These are phyloP conservation scores for Odontamblyopus lacepedii DNA, from an alignment of 2,797 vertebrate genomes.

Conservation along the genomic window DNA sequence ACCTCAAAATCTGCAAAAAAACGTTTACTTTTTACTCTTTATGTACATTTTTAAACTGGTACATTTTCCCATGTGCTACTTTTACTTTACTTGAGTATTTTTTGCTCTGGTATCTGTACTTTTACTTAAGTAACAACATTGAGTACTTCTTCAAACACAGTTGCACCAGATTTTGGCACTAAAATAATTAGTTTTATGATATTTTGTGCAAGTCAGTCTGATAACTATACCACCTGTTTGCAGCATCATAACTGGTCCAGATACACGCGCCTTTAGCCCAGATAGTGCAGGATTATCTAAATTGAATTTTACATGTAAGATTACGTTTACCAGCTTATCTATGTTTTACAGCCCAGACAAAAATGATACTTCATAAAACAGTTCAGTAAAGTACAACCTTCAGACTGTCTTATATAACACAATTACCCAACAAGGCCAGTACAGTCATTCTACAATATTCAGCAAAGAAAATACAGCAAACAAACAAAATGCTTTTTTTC, in stretches of 20 bases:
- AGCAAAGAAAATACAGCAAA: background rate
- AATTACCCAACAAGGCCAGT: conserved; percentile 9
- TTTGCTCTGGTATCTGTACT: too few relatives aligned
- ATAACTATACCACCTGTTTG: conserved; percentile 17
- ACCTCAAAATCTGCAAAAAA: too few relatives aligned
- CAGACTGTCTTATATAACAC: conserved; percentile 31
- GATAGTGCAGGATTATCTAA: conserved; percentile 52
- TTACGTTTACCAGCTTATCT: conserved; percentile 18
- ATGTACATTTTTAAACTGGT: too few relatives aligned
- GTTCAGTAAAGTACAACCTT: conserved; percentile 39
- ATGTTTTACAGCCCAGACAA: conserved; percentile 14
- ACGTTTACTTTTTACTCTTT: too few relatives aligned
- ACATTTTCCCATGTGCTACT: too few relatives aligned
- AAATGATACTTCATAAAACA: conserved; percentile 13
- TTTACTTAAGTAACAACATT: too few relatives aligned
- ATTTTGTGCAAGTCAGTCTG: background rate
- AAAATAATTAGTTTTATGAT: background rate
- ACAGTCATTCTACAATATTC: background rate
- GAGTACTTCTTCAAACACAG: too few relatives aligned
- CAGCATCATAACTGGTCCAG: conserved; percentile 6
- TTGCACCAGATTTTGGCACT: background rate
- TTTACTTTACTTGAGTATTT: too few relatives aligned
- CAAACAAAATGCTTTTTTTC: too few relatives aligned
- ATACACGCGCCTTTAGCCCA: background rate
- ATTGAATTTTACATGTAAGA: conserved; percentile 40